Evolutionary conservation across 1,140 invertebrate species (phyloP), one percentile per base, ranked within the genome.

Genomic region (Halyomorpha halys): DNA sequence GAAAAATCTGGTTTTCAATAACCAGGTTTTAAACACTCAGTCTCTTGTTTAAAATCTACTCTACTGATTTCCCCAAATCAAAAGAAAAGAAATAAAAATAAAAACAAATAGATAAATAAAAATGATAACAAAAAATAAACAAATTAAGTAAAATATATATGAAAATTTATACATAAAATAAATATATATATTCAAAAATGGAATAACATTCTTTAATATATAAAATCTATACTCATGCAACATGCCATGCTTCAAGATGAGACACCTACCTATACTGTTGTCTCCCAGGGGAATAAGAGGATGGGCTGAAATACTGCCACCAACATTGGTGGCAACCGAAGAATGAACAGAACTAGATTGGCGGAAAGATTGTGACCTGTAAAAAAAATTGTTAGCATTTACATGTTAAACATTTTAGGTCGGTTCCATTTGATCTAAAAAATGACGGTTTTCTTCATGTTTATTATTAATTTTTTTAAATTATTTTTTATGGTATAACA

Each of bases 281-380:
- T 84, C 79, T 72, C 77, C 82, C 74, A 89, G 83, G 79, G 86
- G 86, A 80, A 87, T 84, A 78, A 87, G 83, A 78, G 86, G 86
- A 80, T 87, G 86, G 76, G 86, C 86, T 78, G 86, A 87, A 78
- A 87, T 82, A 81, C 83, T 86, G 79, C 82, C 82, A 78, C 85
- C 81, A 75, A 81, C 77, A 78, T 80, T 82, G 73, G 80, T 79
- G 72, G 79, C 80, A 75, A 79, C 81, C 71, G 80, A 71, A 59
- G 77, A 69, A 78, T 79, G 78, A 77, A 73, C 76, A 70, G 77
- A 77, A 72, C 77, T 77, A 64, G 76, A 75, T 81, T 86, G 83
- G 77, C 85, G 84, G 82, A 87, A 87, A 77, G 86, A 89, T 79
- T 87, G 86, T 80, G 85, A 87, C 85, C 86, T 87, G 84, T 80